Evolutionary conservation across 1,140 invertebrate genomes (phyloP), one percentile per base, ranked within the genome.

Genomic region (Asbolus verrucosus): DNA sequence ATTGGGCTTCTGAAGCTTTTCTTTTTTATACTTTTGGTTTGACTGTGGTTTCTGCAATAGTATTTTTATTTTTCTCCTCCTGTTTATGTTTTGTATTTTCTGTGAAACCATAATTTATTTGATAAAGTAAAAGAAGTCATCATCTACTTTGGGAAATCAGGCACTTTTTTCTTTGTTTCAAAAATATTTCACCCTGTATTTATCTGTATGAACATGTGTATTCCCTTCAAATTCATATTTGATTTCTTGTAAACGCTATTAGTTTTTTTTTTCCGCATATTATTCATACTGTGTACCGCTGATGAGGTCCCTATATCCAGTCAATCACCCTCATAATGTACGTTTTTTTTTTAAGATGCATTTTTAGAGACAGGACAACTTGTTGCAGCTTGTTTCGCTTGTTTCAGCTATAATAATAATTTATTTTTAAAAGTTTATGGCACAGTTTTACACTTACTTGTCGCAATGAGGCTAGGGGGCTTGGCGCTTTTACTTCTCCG

Each of bases 101-200:
- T 69, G 86, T 84, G 81, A 94, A 94, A 3, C 96, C 96, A 85
- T 99, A 99, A 80, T 87, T 95, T 88, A 98, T 91, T 84, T 98
- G 96, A 85, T 99, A 99, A 59, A 86, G 86, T 0, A 96, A 82
- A 99, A 89, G 78, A 99, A 99, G 74, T 98, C 95, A 78, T 98
- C 95, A 85, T 98, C 94, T 65, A 99, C 89, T 88, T 97, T 97
- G 15, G 96, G 96, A 85, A 98, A 95, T 94, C 96, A 98, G 3
- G 95, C 96, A 76, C 89, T 91, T 81, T 94, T 97, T 27, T 89
- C 87, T 50, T 84, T 84, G 83, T 98, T 95, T 95, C 94, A 98
- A 79, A 98, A 91, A 82, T 91, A 97, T 62, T 91, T 89, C 5
- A 90, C 91, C 1, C 95, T 95, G 88, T 98, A 96, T 67, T 90